Conservation (phyloP, 2,113 vertebrate species). For the Crypturellus undulatus region DNA sequence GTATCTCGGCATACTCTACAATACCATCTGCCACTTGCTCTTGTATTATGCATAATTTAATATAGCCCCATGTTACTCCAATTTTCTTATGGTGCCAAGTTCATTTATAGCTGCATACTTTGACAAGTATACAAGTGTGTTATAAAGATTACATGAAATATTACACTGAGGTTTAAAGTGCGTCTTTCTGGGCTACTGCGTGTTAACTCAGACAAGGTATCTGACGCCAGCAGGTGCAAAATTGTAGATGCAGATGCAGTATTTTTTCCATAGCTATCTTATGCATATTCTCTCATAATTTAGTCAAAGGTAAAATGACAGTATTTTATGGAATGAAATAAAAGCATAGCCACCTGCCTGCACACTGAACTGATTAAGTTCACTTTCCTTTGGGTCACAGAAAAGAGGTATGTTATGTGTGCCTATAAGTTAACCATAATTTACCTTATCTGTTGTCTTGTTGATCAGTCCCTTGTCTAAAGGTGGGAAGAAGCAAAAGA, state of each 20-base stretch:
- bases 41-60: slow-evolving; percentile 74
- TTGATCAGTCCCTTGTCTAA: neutral
- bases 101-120: slow-evolving; percentile 13
- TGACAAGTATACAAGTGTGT: slow-evolving; percentile 42
- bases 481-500: neutral
- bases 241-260: neutral
- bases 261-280: neutral
- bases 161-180: slow-evolving; percentile 45
- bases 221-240: neutral
- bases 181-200: slow-evolving; percentile 12
- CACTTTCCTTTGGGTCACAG: neutral
- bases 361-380: neutral
- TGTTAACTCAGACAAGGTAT: slow-evolving; percentile 41
- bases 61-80: slow-evolving; percentile 32
- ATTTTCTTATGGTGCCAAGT: slow-evolving; percentile 30
- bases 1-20: slow-evolving; percentile 58
- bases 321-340: neutral
- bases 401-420: neutral
- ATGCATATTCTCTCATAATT: neutral
- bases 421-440: neutral
- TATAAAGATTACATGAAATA: slow-evolving; percentile 58
- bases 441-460: neutral
- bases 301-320: neutral
- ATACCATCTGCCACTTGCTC: slow-evolving; percentile 78
- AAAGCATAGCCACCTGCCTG: neutral